Conservation (phyloP, 2,888 invertebrate genomes). For the Sycophila texana region DNA sequence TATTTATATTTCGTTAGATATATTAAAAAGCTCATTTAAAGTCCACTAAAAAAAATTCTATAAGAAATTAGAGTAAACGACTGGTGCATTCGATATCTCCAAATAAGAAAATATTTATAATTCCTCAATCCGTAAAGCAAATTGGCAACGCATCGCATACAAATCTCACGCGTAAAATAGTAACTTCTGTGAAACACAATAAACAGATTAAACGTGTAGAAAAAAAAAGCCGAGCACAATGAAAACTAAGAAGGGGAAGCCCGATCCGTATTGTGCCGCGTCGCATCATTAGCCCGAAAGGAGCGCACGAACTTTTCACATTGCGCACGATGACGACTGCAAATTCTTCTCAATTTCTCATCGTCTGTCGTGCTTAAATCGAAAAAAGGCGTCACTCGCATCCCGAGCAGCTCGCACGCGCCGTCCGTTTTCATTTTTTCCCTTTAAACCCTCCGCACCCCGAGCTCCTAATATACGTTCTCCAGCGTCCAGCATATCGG, state of each 20-base stretch:
- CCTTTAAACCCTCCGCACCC: conserved; percentile 10
- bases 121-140: too few species aligned
- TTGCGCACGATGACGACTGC: conserved; percentile 53
- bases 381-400: conserved; percentile 29
- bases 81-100: too few species aligned
- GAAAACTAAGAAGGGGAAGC: conserved; percentile 38
- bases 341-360: conserved; percentile 53
- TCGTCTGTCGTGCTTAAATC: conserved; percentile 45
- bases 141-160: too few species aligned
- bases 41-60: too few species aligned
- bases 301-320: conserved; percentile 13
- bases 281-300: conserved; percentile 47
- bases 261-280: too few species aligned
- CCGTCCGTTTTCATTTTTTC: conserved; percentile 15
- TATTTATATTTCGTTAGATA: too few species aligned
- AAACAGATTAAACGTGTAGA: conserved; percentile 16
- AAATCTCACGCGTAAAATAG: too few species aligned
- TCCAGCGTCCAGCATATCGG: conserved; percentile 19
- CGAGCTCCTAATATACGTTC: not conserved
- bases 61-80: too few species aligned
- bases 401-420: conserved; percentile 6
- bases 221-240: conserved; percentile 35
- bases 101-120: too few species aligned
- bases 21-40: too few species aligned
- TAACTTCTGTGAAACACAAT: too few species aligned